Percentiles rank a stretch among this genome's conserved stretches.
Evolutionary conservation across 2,888 invertebrate genomes (phyloP).

Genomic region (Apomyelois bistriatella): DNA sequence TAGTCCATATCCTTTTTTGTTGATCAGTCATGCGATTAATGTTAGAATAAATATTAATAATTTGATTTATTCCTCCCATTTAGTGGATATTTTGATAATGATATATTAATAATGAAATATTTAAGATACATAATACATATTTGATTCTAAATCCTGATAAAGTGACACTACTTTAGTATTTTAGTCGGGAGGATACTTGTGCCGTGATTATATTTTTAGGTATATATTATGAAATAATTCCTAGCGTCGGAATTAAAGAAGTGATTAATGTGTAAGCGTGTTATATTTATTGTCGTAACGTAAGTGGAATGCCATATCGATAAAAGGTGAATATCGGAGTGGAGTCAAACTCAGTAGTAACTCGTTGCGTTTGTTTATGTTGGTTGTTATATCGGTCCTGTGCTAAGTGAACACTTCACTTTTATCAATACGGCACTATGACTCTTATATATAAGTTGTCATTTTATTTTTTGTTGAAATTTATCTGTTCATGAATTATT

Average conservation of each 20-base stretch:
- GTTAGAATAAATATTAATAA: slow-evolving; percentile 78
- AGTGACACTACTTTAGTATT: slow-evolving; percentile 80
- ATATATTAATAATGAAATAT: slow-evolving; percentile 81
- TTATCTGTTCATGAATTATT: slow-evolving; percentile 77
- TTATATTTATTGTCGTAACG: slow-evolving; percentile 80
- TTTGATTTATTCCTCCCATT: slow-evolving; percentile 81
- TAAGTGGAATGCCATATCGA: slow-evolving; percentile 80
- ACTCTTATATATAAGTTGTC: slow-evolving; percentile 75
- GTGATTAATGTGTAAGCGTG: slow-evolving; percentile 81
- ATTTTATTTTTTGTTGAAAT: slow-evolving; percentile 73
- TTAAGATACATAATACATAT: slow-evolving; percentile 81
- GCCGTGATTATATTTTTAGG: slow-evolving; percentile 81
- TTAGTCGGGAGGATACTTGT: slow-evolving; percentile 81
- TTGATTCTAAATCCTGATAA: slow-evolving; percentile 81
- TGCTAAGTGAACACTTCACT: slow-evolving; percentile 63
- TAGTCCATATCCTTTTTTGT: slow-evolving; percentile 81
- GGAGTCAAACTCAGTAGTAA: slow-evolving; percentile 76
- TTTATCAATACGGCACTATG: slow-evolving; percentile 79
- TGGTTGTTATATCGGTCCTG: slow-evolving; percentile 58
- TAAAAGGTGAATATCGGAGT: slow-evolving; percentile 77
- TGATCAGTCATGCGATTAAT: slow-evolving; percentile 80
- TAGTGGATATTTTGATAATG: slow-evolving; percentile 81
- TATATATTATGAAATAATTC: slow-evolving; percentile 80
- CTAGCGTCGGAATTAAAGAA: slow-evolving; percentile 80
- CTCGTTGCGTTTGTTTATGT: slow-evolving; percentile 67